Base-by-base conservation (phyloP, 2,888 invertebrate species). In the Caenorhabditis sulstoni region DNA sequence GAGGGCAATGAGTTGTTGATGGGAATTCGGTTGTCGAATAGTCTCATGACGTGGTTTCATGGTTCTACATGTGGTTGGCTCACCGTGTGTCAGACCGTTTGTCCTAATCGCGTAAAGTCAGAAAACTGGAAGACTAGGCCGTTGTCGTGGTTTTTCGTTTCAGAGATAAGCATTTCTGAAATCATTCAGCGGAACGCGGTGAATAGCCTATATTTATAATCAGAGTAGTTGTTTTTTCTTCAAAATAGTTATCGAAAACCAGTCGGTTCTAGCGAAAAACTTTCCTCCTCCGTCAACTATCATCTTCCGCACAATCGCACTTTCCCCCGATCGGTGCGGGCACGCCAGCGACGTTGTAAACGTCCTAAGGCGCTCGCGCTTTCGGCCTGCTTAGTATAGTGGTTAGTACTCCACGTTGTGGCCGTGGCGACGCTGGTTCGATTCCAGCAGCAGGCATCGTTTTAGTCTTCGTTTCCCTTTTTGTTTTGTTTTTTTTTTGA, bases 341-440 rank as follows among this genome's bases (percentile, higher is more conserved):
- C n/a, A n/a, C n/a, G n/a, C 3, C 57, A 20, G 18, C 57, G 41
- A 3, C 18, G 7, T 41, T 57, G 20, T 41, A 39, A 57, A 41
- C 57, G 57, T 41, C 11, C 20, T 29, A 2, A 22, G 23, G 16
- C 14, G 12, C 22, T 12, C 3, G 1, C 52, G 16, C 67, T 68
- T 20, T 79, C 79, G 75, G 79, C 79, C 75, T 66, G 64, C 79
- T 75, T 86, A 86, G 86, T 86, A 86, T 86, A 86, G 86, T 86
- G 86, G 85, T 86, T 86, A 86, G 86, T 86, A 86, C 86, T 86
- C 85, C 83, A 84, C 86, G 86, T 86, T 86, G 86, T 86, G 85
- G 86, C 86, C 86, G 85, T 85, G 83, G 85, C 86, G 85, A 86
- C 86, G 82, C 77, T 75, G 83, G 86, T 86, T 86, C 85, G 83